Evolutionary conservation across 2,113 vertebrate species (phyloP).

Genomic region (Grallaria varia): DNA sequence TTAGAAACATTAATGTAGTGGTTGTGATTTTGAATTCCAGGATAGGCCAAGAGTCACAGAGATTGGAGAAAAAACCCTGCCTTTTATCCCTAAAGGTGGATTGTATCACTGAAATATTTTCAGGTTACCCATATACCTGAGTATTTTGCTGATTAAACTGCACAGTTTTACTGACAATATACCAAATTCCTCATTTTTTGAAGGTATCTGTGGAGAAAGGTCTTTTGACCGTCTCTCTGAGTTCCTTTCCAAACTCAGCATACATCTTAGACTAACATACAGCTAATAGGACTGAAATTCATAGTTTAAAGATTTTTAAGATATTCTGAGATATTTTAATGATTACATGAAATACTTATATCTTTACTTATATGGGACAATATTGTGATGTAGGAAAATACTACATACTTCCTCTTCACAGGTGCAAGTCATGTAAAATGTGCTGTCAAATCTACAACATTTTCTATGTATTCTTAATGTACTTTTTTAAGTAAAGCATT

Average conservation of each 20-base stretch:
- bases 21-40: background rate
- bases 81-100: background rate
- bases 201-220: background rate
- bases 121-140: background rate
- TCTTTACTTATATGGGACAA: background rate
- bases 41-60: background rate
- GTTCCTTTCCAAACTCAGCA: background rate
- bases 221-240: background rate
- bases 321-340: background rate
- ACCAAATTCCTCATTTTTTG: background rate
- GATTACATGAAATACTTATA: background rate
- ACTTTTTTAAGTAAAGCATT: background rate
- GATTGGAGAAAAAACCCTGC: background rate
- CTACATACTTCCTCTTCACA: background rate
- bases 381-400: background rate
- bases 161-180: background rate
- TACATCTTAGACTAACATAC: background rate
- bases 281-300: background rate
- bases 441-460: background rate
- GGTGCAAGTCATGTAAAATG: background rate
- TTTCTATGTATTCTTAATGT: background rate
- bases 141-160: background rate
- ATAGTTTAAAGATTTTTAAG: background rate
- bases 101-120: background rate
- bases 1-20: background rate